Evolutionary conservation across 2,797 vertebrate species (phyloP).

Genomic region (Tachyglossus aculeatus): DNA sequence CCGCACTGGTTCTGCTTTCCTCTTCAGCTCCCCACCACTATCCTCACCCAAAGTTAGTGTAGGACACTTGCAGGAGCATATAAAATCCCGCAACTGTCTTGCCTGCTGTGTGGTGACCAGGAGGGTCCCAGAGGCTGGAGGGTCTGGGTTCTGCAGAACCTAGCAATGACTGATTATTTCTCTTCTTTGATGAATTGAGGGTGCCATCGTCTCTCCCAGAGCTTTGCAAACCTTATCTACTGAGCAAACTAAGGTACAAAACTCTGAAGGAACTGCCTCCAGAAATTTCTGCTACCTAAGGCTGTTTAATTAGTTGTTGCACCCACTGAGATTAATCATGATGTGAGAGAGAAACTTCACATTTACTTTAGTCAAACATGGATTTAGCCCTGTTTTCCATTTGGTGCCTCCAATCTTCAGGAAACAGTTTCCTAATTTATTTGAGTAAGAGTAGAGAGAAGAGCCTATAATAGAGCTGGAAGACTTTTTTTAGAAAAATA

Average conservation of each 20-base stretch:
- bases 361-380: neutral
- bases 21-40: too few relatives aligned
- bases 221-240: neutral
- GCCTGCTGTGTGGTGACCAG: too few relatives aligned
- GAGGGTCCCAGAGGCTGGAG: too few relatives aligned
- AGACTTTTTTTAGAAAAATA: neutral
- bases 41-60: too few relatives aligned
- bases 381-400: neutral
- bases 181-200: too few relatives aligned
- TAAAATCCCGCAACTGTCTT: too few relatives aligned
- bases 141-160: too few relatives aligned
- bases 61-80: too few relatives aligned
- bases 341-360: conserved; percentile 13
- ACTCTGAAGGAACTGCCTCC: neutral
- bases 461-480: neutral
- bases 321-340: neutral
- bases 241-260: neutral
- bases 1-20: too few relatives aligned
- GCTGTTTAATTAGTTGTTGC: neutral
- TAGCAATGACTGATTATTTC: too few relatives aligned
- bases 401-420: neutral
- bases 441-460: neutral
- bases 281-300: neutral
- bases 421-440: neutral
- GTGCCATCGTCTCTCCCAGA: too few relatives aligned